phyloP scores from a whole-genome alignment of 2,888 invertebrate genomes.

The Clanis bilineata region DNA sequence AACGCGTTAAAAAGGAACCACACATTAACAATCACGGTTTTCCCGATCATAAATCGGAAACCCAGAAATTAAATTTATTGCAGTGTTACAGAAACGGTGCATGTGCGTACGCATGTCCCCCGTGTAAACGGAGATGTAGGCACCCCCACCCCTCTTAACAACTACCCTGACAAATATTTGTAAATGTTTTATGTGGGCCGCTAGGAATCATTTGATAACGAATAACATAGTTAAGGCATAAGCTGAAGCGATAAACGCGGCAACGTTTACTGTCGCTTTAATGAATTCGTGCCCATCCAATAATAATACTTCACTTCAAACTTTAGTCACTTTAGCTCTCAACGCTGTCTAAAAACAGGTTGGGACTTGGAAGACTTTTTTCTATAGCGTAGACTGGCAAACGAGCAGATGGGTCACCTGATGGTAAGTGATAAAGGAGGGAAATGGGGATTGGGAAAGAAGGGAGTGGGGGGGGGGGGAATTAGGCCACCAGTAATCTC shows the following conservation, averaged over 20 bases:
- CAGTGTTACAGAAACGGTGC: slow-evolving; percentile 10
- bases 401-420: too few species aligned
- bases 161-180: slow-evolving; percentile 76
- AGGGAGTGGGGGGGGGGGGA: too few species aligned
- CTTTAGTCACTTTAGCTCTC: too few species aligned
- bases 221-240: neutral
- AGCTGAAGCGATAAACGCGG: slow-evolving; percentile 1
- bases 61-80: slow-evolving; percentile 14
- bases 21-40: slow-evolving; percentile 2
- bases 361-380: too few species aligned
- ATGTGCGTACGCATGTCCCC: slow-evolving; percentile 35
- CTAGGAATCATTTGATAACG: slow-evolving; percentile 46
- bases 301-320: too few species aligned
- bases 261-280: too few species aligned
- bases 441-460: too few species aligned
- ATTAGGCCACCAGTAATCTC: too few species aligned
- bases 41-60: slow-evolving; percentile 3
- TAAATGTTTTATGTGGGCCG: slow-evolving; percentile 75
- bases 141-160: slow-evolving; percentile 39
- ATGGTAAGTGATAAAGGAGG: too few species aligned
- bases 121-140: slow-evolving; percentile 35
- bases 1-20: neutral
- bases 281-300: too few species aligned
- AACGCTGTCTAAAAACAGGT: too few species aligned
- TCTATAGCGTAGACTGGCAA: too few species aligned